Conservation (phyloP, 53 echinoderm and acorn worm genomes). For the Apostichopus leukothele region DNA sequence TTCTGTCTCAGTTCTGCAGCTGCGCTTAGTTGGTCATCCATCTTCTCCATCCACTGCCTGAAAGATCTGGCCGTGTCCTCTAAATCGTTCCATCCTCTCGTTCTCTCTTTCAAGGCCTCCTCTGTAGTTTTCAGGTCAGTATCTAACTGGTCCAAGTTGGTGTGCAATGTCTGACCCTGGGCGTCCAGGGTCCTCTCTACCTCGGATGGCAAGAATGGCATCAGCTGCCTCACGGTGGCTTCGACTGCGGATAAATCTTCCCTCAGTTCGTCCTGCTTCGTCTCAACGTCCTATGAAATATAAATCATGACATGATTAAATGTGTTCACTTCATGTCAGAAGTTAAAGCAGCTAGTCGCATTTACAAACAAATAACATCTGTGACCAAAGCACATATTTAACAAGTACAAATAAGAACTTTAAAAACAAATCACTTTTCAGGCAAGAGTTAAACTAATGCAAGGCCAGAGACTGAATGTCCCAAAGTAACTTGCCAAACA, state of each 20-base stretch:
- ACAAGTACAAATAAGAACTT: no score
- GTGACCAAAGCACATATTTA: no score
- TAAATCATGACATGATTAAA: no score
- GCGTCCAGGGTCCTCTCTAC: slow-evolving; percentile 23
- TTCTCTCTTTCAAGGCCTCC: slow-evolving; percentile 4
- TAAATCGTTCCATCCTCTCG: slow-evolving; percentile 14
- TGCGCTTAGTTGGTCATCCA: not conserved
- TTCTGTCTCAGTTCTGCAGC: slow-evolving; percentile 28
- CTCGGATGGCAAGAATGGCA: slow-evolving; percentile 33
- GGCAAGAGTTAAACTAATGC: no score
- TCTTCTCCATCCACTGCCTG: slow-evolving; percentile 28
- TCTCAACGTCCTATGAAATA: not conserved
- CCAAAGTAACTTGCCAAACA: no score
- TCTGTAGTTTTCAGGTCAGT: not conserved
- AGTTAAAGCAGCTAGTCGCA: no score
- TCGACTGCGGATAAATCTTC: slow-evolving; percentile 17
- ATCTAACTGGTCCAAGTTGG: slow-evolving; percentile 7
- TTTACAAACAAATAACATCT: no score
- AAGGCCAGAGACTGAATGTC: no score
- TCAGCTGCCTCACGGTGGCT: not conserved
- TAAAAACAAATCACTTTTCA: no score
- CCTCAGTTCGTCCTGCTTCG: not conserved
- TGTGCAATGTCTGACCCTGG: slow-evolving; percentile 14
- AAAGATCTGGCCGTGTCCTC: slow-evolving; percentile 7
- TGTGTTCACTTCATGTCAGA: no score